Evolutionary conservation across 2,888 invertebrate genomes (phyloP).

Genomic region (Lathronympha strigana): DNA sequence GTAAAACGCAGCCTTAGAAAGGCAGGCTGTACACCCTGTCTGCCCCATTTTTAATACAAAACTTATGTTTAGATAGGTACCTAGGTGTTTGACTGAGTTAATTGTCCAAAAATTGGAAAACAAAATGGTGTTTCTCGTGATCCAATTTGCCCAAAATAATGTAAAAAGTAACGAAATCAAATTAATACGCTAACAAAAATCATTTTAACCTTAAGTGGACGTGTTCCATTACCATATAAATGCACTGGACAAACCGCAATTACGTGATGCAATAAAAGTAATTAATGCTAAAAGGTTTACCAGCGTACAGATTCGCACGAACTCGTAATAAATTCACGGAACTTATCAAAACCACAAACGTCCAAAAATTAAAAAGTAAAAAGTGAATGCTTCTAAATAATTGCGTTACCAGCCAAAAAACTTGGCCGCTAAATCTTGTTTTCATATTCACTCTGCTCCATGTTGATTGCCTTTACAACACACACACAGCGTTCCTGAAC

Average conservation of each 20-base stretch:
- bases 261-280: slow-evolving; percentile 4
- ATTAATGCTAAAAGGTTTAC: slow-evolving; percentile 13
- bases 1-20: too few relatives aligned
- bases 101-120: too few relatives aligned
- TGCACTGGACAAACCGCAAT: background rate
- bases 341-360: slow-evolving; percentile 35
- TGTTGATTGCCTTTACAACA: slow-evolving; percentile 56
- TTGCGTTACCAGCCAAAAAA: slow-evolving; percentile 25
- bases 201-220: background rate
- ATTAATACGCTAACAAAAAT: too few relatives aligned
- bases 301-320: slow-evolving; percentile 9
- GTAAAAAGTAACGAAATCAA: too few relatives aligned
- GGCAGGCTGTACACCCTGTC: too few relatives aligned
- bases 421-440: slow-evolving; percentile 33
- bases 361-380: slow-evolving; percentile 24
- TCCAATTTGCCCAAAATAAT: too few relatives aligned
- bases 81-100: too few relatives aligned
- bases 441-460: slow-evolving; percentile 39
- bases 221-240: background rate
- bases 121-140: too few relatives aligned
- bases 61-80: too few relatives aligned
- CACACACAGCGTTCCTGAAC: slow-evolving; percentile 54
- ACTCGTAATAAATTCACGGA: slow-evolving; percentile 33
- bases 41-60: too few relatives aligned
- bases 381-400: slow-evolving; percentile 36